Base-by-base conservation (phyloP, 2,113 vertebrate species). In the Petroica traversi region DNA sequence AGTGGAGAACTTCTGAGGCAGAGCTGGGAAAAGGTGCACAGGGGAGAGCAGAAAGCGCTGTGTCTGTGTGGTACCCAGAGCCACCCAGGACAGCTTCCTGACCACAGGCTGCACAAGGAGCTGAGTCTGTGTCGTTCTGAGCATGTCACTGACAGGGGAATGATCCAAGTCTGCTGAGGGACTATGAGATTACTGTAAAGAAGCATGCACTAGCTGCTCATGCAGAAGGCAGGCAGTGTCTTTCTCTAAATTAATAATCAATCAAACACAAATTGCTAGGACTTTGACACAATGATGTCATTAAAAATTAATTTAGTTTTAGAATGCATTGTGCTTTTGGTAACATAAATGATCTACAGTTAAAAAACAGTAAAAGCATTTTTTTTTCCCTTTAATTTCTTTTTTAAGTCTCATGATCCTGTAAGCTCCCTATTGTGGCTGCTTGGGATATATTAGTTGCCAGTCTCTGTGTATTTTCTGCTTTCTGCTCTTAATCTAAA, bases 401-500 rank as follows among this genome's bases (percentile, higher is more conserved):
- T 43, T 51, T 46, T 68, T 12, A 75, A 69, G 64, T 68, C 28
- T 40, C 16, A 7, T 83, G 81, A 33, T 78, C 51, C 72, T 95
- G 22, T 25, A 25, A 94, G 16, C 22, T 95, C 63, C 25, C 33
- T 85, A 15, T 92, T 95, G 71, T 82, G 38, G 19, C 48, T 97
- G 20, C 46, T 95, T 40, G 73, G 49, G 69, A 80, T 84, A 25
- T 91, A 64, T 95, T 78, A 91, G 57, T 71, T 96, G 40, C 73
- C 76, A 96, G 68, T 34, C 31, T 64, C 68, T 89, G 67, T 69
- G 33, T 93, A 95, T 94, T 97, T 97, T 96, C 77, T 97, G 85
- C 88, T 84, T 96, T 88, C 85, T 95, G 38, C 76, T 97, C 48
- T 85, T 77, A 91, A 89, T 85, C 80, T 77, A 85, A 94, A 96